phyloP scores from a whole-genome alignment of 2,113 vertebrate genomes.

The Cyphomyrus plagiostoma region DNA sequence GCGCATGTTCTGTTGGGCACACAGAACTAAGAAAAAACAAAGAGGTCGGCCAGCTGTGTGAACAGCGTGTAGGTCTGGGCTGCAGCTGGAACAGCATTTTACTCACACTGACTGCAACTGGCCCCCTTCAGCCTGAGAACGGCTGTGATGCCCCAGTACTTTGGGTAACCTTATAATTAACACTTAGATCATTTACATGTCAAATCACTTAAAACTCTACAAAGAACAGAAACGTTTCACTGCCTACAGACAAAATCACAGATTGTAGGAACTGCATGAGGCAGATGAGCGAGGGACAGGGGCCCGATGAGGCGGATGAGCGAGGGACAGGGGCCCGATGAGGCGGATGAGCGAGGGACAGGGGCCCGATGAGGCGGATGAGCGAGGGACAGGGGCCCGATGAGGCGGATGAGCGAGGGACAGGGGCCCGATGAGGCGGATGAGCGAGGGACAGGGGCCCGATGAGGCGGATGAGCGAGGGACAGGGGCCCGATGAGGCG shows the following conservation, averaged over 20 bases:
- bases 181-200: background rate
- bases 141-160: background rate
- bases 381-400: too few species aligned
- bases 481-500: too few species aligned
- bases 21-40: background rate
- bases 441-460: background rate
- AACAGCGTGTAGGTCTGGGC: background rate
- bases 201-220: background rate
- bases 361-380: too few species aligned
- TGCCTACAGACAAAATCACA: background rate
- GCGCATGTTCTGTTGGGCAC: background rate
- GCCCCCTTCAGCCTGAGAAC: background rate
- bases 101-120: background rate
- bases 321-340: too few species aligned
- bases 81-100: background rate
- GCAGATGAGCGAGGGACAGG: too few species aligned
- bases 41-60: background rate
- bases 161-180: background rate
- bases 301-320: too few species aligned
- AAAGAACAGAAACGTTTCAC: background rate
- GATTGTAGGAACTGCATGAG: background rate
- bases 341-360: background rate
- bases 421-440: background rate
- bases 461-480: too few species aligned
- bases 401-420: too few species aligned